A percentile compares a stretch with the other conserved stretches of the same genome.
Evolutionary conservation across 2,797 vertebrate genomes (phyloP).

Genomic region (Cryptoblepharus egeriae): DNA sequence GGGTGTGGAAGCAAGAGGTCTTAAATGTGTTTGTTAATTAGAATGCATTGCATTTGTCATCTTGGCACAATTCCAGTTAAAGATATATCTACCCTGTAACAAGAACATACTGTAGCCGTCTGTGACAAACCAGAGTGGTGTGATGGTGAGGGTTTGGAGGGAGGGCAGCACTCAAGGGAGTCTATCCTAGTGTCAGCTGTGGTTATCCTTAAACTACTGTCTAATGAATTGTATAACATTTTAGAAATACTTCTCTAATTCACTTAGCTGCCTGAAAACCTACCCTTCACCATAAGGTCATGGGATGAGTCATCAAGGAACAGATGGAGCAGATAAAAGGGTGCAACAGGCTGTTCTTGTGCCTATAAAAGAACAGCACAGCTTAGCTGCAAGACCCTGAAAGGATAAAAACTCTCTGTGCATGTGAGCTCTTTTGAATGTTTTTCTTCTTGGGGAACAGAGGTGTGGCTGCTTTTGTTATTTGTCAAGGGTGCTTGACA

Average conservation of each 20-base stretch:
- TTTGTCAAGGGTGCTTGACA: constrained; percentile 56
- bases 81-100: not conserved
- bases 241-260: constrained; percentile 26
- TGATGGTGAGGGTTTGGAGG: not conserved
- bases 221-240: constrained; percentile 13
- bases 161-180: not conserved
- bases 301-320: constrained; percentile 1
- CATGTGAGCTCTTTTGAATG: constrained; percentile 67
- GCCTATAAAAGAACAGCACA: constrained; percentile 45
- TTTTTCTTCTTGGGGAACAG: constrained; percentile 72
- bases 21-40: not conserved
- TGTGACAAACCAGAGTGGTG: not conserved
- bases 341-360: constrained; percentile 45
- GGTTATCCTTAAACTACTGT: not conserved
- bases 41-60: not conserved
- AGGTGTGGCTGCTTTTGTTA: constrained; percentile 45
- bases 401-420: constrained; percentile 47
- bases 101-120: not conserved
- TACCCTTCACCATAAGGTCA: constrained; percentile 20
- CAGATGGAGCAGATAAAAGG: constrained; percentile 1
- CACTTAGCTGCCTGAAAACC: constrained; percentile 18
- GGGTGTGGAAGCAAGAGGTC: not conserved
- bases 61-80: not conserved
- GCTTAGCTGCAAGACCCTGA: constrained; percentile 26
- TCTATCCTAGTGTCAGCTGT: not conserved